Conservation (phyloP, 2,797 vertebrate genomes). For the Astyanax mexicanus region DNA sequence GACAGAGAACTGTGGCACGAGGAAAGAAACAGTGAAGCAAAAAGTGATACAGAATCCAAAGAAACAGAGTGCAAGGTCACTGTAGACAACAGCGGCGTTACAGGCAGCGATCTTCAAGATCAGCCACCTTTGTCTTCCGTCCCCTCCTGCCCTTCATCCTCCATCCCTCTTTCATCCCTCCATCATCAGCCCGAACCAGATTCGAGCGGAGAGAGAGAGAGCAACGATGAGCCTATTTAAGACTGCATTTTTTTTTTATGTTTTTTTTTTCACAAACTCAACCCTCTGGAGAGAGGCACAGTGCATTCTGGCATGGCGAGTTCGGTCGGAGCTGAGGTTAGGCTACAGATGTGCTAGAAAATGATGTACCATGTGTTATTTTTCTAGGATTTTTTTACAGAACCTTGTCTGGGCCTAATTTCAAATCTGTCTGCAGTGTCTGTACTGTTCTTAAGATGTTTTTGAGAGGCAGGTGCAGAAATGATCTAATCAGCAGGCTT, state of each 20-base stretch:
- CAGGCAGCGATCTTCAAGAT: constrained; percentile 54
- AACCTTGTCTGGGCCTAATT: not conserved
- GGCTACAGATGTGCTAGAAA: constrained; percentile 3
- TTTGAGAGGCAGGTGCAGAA: constrained; percentile 23
- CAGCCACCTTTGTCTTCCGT: constrained; percentile 65
- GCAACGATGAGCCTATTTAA: constrained; percentile 77
- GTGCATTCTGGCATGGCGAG: constrained; percentile 1
- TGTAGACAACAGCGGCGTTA: constrained; percentile 34
- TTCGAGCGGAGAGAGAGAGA: constrained; percentile 59
- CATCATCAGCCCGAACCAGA: constrained; percentile 60
- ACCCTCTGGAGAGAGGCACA: constrained; percentile 2
- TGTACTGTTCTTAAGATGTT: constrained; percentile 10
- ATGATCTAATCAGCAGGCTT: too few species aligned
- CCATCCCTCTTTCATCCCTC: constrained; percentile 72
- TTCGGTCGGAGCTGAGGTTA: constrained; percentile 7
- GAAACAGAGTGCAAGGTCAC: constrained; percentile 51
- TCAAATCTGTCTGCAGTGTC: not conserved
- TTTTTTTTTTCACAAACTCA: constrained; percentile 33
- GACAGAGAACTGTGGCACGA: constrained; percentile 78
- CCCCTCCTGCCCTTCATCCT: constrained; percentile 52
- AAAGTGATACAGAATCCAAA: constrained; percentile 60
- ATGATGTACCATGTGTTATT: not conserved
- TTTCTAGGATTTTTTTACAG: constrained; percentile 32
- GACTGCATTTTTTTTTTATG: constrained; percentile 37
- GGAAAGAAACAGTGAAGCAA: constrained; percentile 62